phyloP scores from a whole-genome alignment of 1,140 invertebrate species.

The Homarus americanus region DNA sequence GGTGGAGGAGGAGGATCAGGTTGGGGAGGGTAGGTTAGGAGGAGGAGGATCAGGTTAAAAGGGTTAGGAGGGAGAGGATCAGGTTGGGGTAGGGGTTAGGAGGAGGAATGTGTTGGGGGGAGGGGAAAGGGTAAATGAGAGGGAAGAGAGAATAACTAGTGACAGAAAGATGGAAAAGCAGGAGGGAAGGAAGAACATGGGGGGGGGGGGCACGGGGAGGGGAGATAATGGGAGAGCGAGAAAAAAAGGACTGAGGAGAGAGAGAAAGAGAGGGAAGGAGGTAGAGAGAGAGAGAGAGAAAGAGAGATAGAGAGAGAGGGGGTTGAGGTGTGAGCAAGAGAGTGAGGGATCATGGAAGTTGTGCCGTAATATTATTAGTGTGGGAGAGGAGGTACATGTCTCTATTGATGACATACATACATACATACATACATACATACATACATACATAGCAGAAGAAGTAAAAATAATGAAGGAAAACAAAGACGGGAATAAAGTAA shows the following conservation, averaged over 20 bases:
- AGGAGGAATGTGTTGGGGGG: background rate
- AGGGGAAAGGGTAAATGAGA: background rate
- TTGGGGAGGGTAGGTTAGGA: background rate
- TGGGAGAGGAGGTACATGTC: no score
- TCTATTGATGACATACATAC: no score
- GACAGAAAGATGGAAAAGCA: background rate
- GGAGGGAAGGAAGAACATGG: background rate
- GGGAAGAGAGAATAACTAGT: background rate
- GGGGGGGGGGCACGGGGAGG: no score
- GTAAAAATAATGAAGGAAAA: no score
- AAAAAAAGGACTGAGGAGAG: background rate
- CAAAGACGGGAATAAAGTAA: no score
- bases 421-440: constrained; percentile 13
- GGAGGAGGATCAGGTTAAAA: background rate
- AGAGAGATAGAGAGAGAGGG: background rate
- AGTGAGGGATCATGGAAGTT: background rate
- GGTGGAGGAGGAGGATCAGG: background rate
- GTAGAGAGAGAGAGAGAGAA: background rate
- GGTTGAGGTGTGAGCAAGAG: background rate
- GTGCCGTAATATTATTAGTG: no score
- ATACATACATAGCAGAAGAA: background rate
- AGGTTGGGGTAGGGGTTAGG: background rate
- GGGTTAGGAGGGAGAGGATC: background rate
- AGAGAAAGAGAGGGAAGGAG: background rate
- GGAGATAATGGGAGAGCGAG: background rate